Conservation (phyloP, 2,797 vertebrate genomes). For the Sebastes diploproa region DNA sequence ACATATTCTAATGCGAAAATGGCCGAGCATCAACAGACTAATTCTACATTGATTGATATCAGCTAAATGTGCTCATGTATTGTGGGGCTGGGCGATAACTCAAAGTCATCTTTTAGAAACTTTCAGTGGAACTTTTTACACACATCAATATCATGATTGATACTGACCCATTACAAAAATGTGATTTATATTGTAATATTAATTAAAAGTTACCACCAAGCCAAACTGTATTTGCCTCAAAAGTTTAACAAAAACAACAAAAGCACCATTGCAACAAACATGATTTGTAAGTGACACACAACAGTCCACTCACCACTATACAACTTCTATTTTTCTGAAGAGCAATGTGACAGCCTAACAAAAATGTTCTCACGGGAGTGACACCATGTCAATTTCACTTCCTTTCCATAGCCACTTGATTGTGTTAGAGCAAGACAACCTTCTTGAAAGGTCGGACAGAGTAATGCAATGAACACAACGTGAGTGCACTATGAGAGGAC, state of each 20-base stretch:
- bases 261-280: not conserved
- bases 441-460: not conserved
- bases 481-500: not conserved
- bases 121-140: not conserved
- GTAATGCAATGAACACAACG: not conserved
- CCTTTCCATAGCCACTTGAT: not conserved
- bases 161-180: not conserved
- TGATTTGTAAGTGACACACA: not conserved
- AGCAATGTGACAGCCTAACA: not conserved
- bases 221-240: not conserved
- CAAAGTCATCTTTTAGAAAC: not conserved
- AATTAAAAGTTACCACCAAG: not conserved
- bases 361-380: not conserved
- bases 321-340: not conserved
- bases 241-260: no score
- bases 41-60: not conserved
- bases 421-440: not conserved
- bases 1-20: not conserved
- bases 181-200: not conserved
- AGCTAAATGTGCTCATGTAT: not conserved
- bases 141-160: not conserved
- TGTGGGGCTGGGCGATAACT: not conserved
- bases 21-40: not conserved
- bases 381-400: constrained; percentile 22
- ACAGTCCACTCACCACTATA: not conserved